phyloP scores from a whole-genome alignment of 2,113 vertebrate genomes.

The Eolophus roseicapilla region DNA sequence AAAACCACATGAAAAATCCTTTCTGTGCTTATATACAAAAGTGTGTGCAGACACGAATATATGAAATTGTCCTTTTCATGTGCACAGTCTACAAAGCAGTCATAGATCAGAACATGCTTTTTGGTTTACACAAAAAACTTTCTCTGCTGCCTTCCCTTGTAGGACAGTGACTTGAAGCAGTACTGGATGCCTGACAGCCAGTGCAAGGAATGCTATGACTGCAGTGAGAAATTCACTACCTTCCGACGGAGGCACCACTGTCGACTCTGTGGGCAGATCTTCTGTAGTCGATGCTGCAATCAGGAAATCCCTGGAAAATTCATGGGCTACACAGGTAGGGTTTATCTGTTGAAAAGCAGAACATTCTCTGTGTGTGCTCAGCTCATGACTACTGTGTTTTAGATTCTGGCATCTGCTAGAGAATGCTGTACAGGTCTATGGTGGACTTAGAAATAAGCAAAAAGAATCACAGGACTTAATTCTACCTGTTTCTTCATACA shows the following conservation, averaged over 20 bases:
- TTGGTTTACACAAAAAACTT: background rate
- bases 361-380: background rate
- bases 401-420: background rate
- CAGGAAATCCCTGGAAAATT: constrained; percentile 99
- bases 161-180: constrained; percentile 98
- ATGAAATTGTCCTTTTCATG: background rate
- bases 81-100: background rate
- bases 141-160: background rate
- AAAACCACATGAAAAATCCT: background rate
- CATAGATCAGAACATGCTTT: background rate
- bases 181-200: constrained; percentile 99
- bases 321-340: constrained; percentile 96
- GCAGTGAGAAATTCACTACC: constrained; percentile 97
- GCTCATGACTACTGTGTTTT: background rate
- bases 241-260: constrained; percentile 96
- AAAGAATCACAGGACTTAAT: background rate
- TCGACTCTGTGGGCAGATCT: constrained; percentile 96
- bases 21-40: background rate
- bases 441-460: background rate
- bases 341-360: background rate
- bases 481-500: background rate
- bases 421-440: background rate
- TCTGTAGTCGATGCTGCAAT: constrained; percentile 98
- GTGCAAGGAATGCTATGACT: constrained; percentile 98
- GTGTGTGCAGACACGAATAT: too few relatives aligned